These are phyloP conservation scores for Turritopsis rubra DNA, from an alignment of 30 jellyfish, hydroid and myxozoan genomes.

Conservation along the genomic window DNA sequence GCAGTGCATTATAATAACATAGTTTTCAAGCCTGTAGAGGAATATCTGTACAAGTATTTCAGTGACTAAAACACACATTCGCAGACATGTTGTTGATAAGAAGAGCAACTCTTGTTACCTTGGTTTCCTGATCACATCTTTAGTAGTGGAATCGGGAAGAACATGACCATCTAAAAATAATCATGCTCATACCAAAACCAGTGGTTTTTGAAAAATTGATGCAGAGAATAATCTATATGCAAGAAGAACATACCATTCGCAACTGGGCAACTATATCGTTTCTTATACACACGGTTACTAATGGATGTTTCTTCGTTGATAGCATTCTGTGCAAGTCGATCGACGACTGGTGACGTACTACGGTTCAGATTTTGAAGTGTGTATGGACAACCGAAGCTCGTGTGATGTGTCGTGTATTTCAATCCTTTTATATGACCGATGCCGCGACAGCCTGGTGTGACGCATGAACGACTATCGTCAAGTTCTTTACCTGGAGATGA, in stretches of 20 bases:
- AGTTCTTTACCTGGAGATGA: slow-evolving; percentile 49
- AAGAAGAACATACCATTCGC: neutral
- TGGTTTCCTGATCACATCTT: slow-evolving; percentile 41
- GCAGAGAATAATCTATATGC: neutral
- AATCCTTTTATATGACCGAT: slow-evolving; percentile 97
- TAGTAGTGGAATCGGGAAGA: slow-evolving; percentile 70
- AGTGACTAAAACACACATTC: slow-evolving; percentile 1
- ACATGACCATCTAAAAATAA: slow-evolving; percentile 25
- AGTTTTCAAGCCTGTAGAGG: slow-evolving; percentile 82
- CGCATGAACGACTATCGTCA: slow-evolving; percentile 73
- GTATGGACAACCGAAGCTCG: slow-evolving; percentile 98
- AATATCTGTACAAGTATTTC: slow-evolving; percentile 59
- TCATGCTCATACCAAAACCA: neutral
- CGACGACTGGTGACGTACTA: slow-evolving; percentile 86
- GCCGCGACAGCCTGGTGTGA: slow-evolving; percentile 96
- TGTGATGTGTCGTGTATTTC: slow-evolving; percentile 94
- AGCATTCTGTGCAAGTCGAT: slow-evolving; percentile 86
- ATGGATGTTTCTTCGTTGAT: slow-evolving; percentile 84
- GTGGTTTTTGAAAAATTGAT: neutral
- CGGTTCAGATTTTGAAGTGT: slow-evolving; percentile 80
- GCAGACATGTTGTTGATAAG: neutral
- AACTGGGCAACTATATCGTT: slow-evolving; percentile 18
- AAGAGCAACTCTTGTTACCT: neutral
- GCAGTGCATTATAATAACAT: slow-evolving; percentile 81
- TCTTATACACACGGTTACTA: slow-evolving; percentile 30